Evolutionary conservation across 2,113 vertebrate species (phyloP).

Genomic region (Grus americana): DNA sequence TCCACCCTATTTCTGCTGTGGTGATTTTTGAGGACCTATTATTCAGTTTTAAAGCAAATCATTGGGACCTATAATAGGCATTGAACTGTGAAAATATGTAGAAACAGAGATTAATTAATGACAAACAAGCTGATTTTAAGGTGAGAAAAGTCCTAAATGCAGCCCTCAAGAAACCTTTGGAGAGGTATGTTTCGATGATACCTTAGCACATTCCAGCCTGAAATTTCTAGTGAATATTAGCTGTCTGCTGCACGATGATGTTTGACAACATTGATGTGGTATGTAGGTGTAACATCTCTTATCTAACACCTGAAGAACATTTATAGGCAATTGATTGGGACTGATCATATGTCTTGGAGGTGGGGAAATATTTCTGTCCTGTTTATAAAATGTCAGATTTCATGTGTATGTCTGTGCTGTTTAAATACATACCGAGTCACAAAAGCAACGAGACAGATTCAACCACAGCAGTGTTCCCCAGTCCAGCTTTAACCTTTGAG

Average conservation of each 20-base stretch:
- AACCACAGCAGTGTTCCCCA: accelerated
- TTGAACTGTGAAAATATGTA: not conserved
- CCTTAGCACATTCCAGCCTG: not conserved
- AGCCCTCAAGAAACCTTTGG: not conserved
- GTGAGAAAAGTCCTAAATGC: not conserved
- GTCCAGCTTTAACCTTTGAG: not conserved
- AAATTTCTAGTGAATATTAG: not conserved
- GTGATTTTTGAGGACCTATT: not conserved
- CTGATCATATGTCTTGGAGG: not conserved
- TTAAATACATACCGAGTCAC: not conserved
- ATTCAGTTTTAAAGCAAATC: not conserved
- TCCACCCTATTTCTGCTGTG: not conserved
- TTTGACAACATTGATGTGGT: accelerated
- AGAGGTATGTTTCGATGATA: not conserved
- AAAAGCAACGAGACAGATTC: not conserved
- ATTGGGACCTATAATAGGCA: not conserved
- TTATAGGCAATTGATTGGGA: not conserved
- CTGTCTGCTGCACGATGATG: not conserved
- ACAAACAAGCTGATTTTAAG: not conserved
- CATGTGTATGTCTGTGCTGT: not conserved
- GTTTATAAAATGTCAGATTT: not conserved
- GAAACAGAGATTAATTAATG: not conserved
- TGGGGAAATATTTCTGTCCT: not conserved
- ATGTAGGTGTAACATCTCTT: not conserved
- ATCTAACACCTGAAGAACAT: not conserved